Base-by-base conservation (phyloP, 2,113 vertebrate species). In the Carlito syrichta region DNA sequence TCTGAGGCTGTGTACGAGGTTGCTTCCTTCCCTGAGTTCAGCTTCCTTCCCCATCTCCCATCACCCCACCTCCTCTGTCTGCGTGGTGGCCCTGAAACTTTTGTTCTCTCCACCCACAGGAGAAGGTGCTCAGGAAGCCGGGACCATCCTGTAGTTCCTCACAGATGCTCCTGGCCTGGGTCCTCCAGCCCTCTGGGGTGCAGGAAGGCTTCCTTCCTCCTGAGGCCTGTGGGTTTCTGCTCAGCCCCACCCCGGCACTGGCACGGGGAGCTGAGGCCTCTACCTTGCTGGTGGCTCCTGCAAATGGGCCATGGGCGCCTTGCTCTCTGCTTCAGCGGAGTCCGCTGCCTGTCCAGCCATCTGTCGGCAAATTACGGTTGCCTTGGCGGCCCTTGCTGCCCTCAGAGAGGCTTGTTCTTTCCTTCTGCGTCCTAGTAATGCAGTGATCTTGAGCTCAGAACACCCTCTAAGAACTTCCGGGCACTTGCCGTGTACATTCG, bases 261-360 rank as follows among this genome's bases (percentile, higher is more conserved):
- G 48, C 1, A 0, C n/a, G 40, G 16, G 66, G 82, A 94, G 32
- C 95, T 95, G 56, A 96, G 96, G 89, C 94, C 66, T 81, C 94
- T 79, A 56, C 69, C 88, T n/a, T 73, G 93, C 96, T 95, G 91
- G 88, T 76, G 81, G 96, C 86, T 96, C 91, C 63, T 97, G 85
- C 56, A 93, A 97, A 87, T 17, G 0, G 91, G 85, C 97, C 13
- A 58, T 91, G 92, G 94, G 95, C 78, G n/a, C 73, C n/a, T n/a
- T 43, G 85, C 95, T 23, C 38, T 0, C 0, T 91, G 97, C 91
- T 16, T 81, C 35, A 66, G 50, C 96, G 93, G 45, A 77, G 89
- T 68, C 87, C 68, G 96, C 68, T 97, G 45, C 81, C 62, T 8
- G 89, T 95, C 78, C 27, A 60, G 77, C 76, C 96, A 78, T 94